Percentiles rank a stretch among this genome's conserved stretches.
These are phyloP conservation scores for Clarias batrachus DNA, from an alignment of 2,113 vertebrate genomes.

Conservation along the genomic window DNA sequence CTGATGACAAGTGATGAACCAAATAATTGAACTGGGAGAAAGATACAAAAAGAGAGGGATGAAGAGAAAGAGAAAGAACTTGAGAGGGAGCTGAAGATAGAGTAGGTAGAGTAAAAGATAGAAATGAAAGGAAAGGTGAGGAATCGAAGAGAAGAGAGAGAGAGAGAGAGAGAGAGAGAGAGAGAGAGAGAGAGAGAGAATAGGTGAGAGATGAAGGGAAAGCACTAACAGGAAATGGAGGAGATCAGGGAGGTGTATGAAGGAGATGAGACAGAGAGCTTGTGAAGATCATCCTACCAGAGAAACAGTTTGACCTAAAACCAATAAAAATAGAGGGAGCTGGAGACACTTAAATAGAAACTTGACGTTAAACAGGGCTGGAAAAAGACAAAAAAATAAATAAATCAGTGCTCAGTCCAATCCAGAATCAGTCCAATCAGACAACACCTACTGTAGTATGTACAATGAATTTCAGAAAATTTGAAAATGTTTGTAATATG, in stretches of 20 bases:
- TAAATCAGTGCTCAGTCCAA: neutral
- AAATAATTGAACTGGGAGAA: conserved; percentile 20
- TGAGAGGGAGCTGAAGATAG: neutral
- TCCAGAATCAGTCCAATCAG: no score
- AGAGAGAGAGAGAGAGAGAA: neutral
- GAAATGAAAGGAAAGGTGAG: conserved; percentile 16
- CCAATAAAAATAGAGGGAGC: conserved; percentile 13
- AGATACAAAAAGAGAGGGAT: conserved; percentile 12
- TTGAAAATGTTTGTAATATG: no score
- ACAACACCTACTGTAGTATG: no score
- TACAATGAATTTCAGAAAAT: no score
- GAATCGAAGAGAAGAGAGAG: neutral
- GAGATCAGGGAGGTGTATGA: conserved; percentile 4
- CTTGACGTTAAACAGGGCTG: neutral
- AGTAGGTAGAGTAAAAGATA: conserved; percentile 9
- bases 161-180: neutral
- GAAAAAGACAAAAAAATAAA: no score
- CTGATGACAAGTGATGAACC: neutral
- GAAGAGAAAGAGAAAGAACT: conserved; percentile 25
- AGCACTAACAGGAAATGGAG: conserved; percentile 10
- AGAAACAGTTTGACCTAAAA: conserved; percentile 24
- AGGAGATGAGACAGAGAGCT: conserved; percentile 11
- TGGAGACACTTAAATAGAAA: conserved; percentile 4
- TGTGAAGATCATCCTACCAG: conserved; percentile 19
- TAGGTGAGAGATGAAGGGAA: conserved; percentile 10